Evolutionary conservation across 2,888 invertebrate species (phyloP).

Genomic region (Saturnia japonica): DNA sequence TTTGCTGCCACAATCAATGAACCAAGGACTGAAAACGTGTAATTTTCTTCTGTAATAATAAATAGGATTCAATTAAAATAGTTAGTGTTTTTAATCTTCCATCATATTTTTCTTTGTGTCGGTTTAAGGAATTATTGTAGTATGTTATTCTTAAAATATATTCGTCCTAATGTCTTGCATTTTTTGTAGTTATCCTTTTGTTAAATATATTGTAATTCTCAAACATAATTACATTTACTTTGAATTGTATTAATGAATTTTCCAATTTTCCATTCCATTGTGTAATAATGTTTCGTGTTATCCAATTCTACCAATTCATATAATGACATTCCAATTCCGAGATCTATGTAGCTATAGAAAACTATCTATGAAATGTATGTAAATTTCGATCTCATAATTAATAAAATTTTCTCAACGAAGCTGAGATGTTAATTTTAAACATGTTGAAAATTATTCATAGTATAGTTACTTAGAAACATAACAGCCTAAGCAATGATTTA

Average conservation of each 20-base stretch:
- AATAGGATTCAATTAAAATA: background rate
- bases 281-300: background rate
- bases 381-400: constrained; percentile 20
- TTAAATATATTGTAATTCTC: background rate
- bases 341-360: constrained; percentile 49
- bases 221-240: background rate
- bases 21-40: background rate
- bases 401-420: constrained; percentile 14
- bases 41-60: background rate
- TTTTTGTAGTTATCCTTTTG: background rate
- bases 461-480: background rate
- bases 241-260: background rate
- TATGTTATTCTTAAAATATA: background rate
- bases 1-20: background rate
- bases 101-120: background rate
- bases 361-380: constrained; percentile 21
- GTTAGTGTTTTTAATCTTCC: background rate
- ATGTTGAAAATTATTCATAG: background rate
- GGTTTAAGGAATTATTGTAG: background rate
- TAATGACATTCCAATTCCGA: constrained; percentile 46
- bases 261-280: background rate
- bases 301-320: background rate
- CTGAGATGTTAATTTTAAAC: constrained; percentile 10
- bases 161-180: constrained; percentile 3
- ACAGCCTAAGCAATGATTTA: background rate